Evolutionary conservation across 2,888 invertebrate species (phyloP).

Genomic region (Pantelozetes paolii): DNA sequence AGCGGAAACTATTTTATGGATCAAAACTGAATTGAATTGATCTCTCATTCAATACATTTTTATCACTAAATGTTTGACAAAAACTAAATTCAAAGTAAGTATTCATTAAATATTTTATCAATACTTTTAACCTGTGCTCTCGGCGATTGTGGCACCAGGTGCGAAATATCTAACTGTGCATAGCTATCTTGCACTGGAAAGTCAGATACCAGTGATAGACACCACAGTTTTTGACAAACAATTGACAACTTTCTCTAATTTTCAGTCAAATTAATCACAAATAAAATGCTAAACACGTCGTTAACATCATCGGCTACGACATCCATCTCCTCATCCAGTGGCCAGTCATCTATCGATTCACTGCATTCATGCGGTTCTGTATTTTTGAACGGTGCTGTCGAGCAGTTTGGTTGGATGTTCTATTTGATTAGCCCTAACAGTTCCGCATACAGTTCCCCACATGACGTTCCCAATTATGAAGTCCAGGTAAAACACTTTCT

Average conservation of each 20-base stretch:
- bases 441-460: background rate
- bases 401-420: slow-evolving; percentile 40
- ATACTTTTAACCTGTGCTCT: too few relatives aligned
- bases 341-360: background rate
- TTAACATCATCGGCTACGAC: background rate
- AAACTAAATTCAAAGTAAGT: too few relatives aligned
- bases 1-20: too few relatives aligned
- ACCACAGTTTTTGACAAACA: background rate
- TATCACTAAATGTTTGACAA: too few relatives aligned
- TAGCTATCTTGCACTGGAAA: too few relatives aligned
- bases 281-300: slow-evolving; percentile 21
- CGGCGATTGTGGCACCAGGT: too few relatives aligned
- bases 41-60: too few relatives aligned
- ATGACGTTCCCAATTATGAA: slow-evolving; percentile 37
- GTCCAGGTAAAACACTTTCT: background rate
- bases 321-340: slow-evolving; percentile 11
- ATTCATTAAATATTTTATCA: too few relatives aligned
- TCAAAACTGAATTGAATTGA: too few relatives aligned
- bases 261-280: background rate
- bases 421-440: slow-evolving; percentile 37
- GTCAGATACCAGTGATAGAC: too few relatives aligned
- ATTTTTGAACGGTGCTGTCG: slow-evolving; percentile 23
- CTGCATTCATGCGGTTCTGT: slow-evolving; percentile 21
- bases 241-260: background rate
- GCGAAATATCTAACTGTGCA: too few relatives aligned